A percentile compares a stretch with the other conserved stretches of the same genome.
Evolutionary conservation across 1,140 invertebrate genomes (phyloP).

Genomic region (Branchinecta lindahli): DNA sequence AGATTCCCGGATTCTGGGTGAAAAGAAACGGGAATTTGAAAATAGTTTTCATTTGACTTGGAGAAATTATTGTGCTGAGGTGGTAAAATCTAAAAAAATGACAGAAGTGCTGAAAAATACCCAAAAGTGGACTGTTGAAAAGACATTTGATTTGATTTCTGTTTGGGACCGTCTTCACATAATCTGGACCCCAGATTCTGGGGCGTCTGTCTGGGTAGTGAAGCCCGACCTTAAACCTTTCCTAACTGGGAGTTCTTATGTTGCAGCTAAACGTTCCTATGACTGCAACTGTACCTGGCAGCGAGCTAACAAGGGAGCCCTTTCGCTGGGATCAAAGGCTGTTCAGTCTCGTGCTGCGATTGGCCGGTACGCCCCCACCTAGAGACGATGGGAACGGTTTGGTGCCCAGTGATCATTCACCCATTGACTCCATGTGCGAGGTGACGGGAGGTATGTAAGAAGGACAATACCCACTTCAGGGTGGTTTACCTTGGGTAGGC

Average conservation of each 20-base stretch:
- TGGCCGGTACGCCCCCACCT: slow-evolving; percentile 59
- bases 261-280: slow-evolving; percentile 76
- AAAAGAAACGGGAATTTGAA: too few species aligned
- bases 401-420: slow-evolving; percentile 77
- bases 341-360: slow-evolving; percentile 80
- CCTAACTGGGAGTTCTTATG: slow-evolving; percentile 11
- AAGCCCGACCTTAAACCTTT: too few species aligned
- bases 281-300: slow-evolving; percentile 80
- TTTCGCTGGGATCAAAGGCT: slow-evolving; percentile 98
- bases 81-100: too few species aligned
- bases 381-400: slow-evolving; percentile 47
- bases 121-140: too few species aligned
- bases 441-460: slow-evolving; percentile 71
- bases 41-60: too few species aligned
- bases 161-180: too few species aligned
- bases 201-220: too few species aligned
- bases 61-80: too few species aligned
- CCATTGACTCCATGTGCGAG: slow-evolving; percentile 95
- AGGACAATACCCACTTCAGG: neutral
- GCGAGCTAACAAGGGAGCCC: slow-evolving; percentile 90
- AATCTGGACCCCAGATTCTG: too few species aligned
- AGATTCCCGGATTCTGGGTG: too few species aligned
- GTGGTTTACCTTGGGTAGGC: neutral
- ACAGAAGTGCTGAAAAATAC: too few species aligned
- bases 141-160: too few species aligned